Evolutionary conservation across 2,888 invertebrate genomes (phyloP), one percentile per base, ranked within the genome.

Genomic region (Troglohyphantes excavatus): DNA sequence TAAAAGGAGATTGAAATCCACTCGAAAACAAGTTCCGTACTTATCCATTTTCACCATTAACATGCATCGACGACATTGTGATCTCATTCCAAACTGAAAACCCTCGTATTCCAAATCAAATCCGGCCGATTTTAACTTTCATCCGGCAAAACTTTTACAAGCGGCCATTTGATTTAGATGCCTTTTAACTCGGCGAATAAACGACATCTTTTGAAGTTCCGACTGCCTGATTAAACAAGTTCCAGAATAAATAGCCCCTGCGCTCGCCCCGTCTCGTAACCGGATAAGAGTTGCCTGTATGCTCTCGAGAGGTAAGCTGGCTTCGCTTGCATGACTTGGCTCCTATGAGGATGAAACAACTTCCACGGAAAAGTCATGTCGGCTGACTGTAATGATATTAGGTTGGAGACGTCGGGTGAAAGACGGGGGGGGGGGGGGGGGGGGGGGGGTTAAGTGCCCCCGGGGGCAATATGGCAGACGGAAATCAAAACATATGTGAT

Each of bases 401-500:
- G 17, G n/a, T 53, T n/a, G 13, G 53, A 13, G 53, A n/a, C 53
- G 13, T 53, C 53, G n/a, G 17, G 53, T 53, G n/a, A 53, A 53
- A 53, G 13, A 53, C 53, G n/a, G n/a, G 0, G n/a, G n/a, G 17
- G 5, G 2, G 53, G 9, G n/a, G 17, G 17, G 17, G 13, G 17
- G 13, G n/a, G n/a, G 0, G n/a, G n/a, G 17, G 5, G 2, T n/a
- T n/a, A n/a, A 53, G 17, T 17, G 5, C 53, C 53, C 53, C 53
- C n/a, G 13, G 17, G 33, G 33, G 33, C 53, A n/a, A 53, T 5
- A 53, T 53, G n/a, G 7, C 1, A 53, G 53, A 53, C 53, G 53
- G 33, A 68, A n/a, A 19, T 68, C 68, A 17, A 27, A 27, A 65
- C 65, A 17, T 65, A 65, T 17, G 65, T 65, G 65, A 17, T 65